Evolutionary conservation across 2,113 vertebrate species (phyloP).

Genomic region (Tautogolabrus adspersus): DNA sequence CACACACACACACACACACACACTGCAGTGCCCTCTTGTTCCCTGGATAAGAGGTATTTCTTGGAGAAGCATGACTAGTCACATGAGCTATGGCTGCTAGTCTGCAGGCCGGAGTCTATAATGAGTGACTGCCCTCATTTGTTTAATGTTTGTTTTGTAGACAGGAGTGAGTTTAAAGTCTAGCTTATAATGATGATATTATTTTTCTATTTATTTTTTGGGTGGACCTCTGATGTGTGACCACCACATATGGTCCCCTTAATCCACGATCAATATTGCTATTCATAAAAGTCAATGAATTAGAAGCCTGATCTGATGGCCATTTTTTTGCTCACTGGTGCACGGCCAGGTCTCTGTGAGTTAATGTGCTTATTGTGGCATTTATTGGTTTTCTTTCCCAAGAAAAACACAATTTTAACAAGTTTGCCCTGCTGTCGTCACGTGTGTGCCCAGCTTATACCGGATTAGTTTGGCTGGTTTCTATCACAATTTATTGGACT

Average conservation of each 20-base stretch:
- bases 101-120: constrained; percentile 50
- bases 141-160: constrained; percentile 39
- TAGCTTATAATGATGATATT: neutral
- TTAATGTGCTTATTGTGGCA: constrained; percentile 17
- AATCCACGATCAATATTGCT: constrained; percentile 43
- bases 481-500: constrained; percentile 7
- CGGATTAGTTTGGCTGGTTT: neutral
- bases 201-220: neutral
- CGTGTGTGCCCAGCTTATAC: neutral
- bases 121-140: constrained; percentile 48
- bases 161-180: constrained; percentile 12
- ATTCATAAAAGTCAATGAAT: constrained; percentile 52
- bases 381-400: constrained; percentile 33
- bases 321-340: constrained; percentile 31
- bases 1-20: constrained; percentile 22
- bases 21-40: neutral
- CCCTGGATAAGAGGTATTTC: constrained; percentile 68
- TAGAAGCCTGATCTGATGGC: constrained; percentile 20
- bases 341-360: neutral
- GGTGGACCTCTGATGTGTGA: neutral
- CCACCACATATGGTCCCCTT: constrained; percentile 34
- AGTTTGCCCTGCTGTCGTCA: constrained; percentile 3
- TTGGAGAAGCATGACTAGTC: constrained; percentile 73
- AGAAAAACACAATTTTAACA: constrained; percentile 16
- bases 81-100: constrained; percentile 73